A percentile compares a stretch with the other conserved stretches of the same genome.
Conservation (phyloP, 2,888 invertebrate genomes). For the Temnothorax unifasciatus region DNA sequence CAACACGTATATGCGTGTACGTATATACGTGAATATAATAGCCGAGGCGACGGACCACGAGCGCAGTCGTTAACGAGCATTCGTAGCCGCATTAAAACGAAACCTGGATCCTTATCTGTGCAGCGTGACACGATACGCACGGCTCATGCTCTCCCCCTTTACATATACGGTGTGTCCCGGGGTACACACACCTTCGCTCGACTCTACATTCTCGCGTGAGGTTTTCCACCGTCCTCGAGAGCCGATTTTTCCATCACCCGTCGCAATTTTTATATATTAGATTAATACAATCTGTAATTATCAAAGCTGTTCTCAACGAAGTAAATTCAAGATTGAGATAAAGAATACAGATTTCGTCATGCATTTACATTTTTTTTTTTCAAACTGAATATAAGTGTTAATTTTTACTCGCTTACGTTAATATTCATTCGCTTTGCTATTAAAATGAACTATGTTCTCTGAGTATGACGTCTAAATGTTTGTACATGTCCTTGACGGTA, state of each 20-base stretch:
- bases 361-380: neutral
- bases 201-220: conserved; percentile 14
- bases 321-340: conserved; percentile 3
- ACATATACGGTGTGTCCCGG: conserved; percentile 20
- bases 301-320: neutral
- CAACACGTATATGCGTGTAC: conserved; percentile 12
- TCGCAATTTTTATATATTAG: conserved; percentile 21
- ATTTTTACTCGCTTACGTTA: neutral
- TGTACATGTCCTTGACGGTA: neutral
- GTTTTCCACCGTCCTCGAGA: neutral
- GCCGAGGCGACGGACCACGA: conserved; percentile 63
- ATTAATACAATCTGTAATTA: conserved; percentile 6
- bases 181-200: conserved; percentile 34
- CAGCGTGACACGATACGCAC: conserved; percentile 78
- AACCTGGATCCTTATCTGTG: conserved; percentile 77
- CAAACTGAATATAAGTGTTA: neutral
- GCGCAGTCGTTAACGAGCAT: conserved; percentile 68
- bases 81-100: conserved; percentile 71
- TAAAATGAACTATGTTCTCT: neutral
- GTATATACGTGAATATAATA: conserved; percentile 52
- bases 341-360: neutral
- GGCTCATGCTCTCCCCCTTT: conserved; percentile 25
- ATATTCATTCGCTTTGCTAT: neutral
- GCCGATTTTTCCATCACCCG: conserved; percentile 28
- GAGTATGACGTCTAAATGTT: neutral